Evolutionary conservation across 2,797 vertebrate species (phyloP).

Genomic region (Melanitta fusca): DNA sequence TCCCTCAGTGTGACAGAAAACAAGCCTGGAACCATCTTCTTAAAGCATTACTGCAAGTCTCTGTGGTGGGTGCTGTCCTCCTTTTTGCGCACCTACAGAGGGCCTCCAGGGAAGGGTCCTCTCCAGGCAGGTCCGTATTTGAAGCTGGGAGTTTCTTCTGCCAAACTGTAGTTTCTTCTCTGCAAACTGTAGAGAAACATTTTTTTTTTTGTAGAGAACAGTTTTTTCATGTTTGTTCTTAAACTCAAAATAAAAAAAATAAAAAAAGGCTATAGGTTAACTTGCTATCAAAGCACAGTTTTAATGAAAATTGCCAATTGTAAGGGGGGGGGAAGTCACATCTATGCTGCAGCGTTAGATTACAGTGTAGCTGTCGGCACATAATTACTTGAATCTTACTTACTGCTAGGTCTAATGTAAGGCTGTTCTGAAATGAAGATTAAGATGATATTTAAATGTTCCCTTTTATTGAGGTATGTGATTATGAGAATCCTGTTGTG

Average conservation of each 20-base stretch:
- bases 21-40: not conserved
- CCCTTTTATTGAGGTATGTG: not conserved
- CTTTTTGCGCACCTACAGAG: not conserved
- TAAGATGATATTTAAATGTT: not conserved
- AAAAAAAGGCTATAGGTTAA: not conserved
- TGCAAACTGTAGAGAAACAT: not conserved
- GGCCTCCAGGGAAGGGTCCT: not conserved
- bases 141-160: not conserved
- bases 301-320: rapidly evolving
- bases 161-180: no score
- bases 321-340: rapidly evolving
- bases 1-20: not conserved
- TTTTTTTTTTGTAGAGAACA: not conserved
- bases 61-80: not conserved
- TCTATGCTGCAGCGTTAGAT: rapidly evolving
- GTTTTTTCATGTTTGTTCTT: not conserved
- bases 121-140: rapidly evolving
- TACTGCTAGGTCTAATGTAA: not conserved
- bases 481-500: not conserved
- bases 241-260: not conserved
- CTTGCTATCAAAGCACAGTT: not conserved
- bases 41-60: not conserved
- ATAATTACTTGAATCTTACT: not conserved
- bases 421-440: not conserved
- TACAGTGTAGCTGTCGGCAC: not conserved